Conservation (phyloP, 2,797 vertebrate genomes). For the Labeo calbasu region DNA sequence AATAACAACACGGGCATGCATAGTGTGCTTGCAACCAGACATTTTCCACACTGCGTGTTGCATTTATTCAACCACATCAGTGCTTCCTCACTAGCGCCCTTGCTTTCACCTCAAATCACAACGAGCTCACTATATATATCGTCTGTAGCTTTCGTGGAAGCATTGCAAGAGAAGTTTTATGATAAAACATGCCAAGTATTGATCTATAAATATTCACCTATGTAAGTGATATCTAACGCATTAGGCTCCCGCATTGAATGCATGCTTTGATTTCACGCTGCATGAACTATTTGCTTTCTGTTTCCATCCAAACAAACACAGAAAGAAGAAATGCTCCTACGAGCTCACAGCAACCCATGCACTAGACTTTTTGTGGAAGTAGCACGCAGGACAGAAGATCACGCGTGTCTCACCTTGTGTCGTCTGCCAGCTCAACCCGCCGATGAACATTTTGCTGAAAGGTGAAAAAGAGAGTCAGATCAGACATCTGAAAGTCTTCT, state of each 20-base stretch:
- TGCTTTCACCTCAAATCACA: slow-evolving; percentile 40
- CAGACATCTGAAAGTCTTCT: neutral
- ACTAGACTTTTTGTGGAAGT: slow-evolving; percentile 51
- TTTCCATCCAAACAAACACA: neutral
- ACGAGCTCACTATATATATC: neutral
- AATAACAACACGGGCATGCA: slow-evolving; percentile 18
- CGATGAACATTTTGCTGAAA: slow-evolving; percentile 97
- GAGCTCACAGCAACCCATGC: slow-evolving; percentile 33
- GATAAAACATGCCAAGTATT: neutral
- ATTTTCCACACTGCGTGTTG: slow-evolving; percentile 28
- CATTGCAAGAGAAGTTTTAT: neutral
- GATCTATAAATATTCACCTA: neutral
- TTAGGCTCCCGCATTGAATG: slow-evolving; percentile 42
- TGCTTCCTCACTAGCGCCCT: slow-evolving; percentile 12
- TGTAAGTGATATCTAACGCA: slow-evolving; percentile 20
- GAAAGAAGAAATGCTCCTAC: neutral
- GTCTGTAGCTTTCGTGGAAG: neutral
- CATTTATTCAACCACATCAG: slow-evolving; percentile 12
- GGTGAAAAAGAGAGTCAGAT: slow-evolving; percentile 56
- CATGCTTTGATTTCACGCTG: slow-evolving; percentile 54
- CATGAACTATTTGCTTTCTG: neutral
- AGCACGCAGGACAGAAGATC: slow-evolving; percentile 25
- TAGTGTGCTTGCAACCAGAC: neutral
- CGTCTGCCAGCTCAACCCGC: slow-evolving; percentile 97
- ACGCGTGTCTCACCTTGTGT: slow-evolving; percentile 89